Evolutionary conservation across 2,113 vertebrate genomes (phyloP).

Genomic region (Podarcis cretensis): DNA sequence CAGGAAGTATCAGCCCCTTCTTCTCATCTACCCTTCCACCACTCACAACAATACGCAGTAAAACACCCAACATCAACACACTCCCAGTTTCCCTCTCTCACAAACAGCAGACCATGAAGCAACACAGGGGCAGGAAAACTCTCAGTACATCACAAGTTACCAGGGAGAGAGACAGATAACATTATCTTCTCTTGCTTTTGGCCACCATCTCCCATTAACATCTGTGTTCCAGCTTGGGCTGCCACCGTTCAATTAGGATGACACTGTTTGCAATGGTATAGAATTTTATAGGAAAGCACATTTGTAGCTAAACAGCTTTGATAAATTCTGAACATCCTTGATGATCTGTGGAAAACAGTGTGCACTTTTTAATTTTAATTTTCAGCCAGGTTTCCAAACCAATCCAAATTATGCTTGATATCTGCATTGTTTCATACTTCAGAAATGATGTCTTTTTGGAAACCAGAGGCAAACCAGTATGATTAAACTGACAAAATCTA

Average conservation of each 20-base stretch:
- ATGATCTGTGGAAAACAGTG: background rate
- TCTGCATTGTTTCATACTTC: background rate
- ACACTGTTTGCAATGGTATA: background rate
- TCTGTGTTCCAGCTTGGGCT: conserved; percentile 10
- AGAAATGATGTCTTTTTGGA: background rate
- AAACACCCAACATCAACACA: background rate
- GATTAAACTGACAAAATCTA: conserved; percentile 8
- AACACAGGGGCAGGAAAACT: background rate
- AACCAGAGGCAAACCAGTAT: conserved; percentile 8
- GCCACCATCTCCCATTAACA: background rate
- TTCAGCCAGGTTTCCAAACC: conserved; percentile 33
- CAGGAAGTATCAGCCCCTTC: background rate
- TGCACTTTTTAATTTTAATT: background rate
- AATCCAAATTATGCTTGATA: conserved; percentile 16
- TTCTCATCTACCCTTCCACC: background rate
- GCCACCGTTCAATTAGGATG: conserved; percentile 4
- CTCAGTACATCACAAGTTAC: background rate
- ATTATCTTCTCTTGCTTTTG: background rate
- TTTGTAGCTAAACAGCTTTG: conserved; percentile 5
- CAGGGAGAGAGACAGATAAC: background rate
- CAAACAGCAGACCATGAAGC: background rate
- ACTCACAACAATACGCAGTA: background rate
- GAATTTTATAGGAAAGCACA: background rate
- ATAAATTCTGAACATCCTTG: conserved; percentile 40
- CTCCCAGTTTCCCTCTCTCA: background rate